Base-by-base conservation (phyloP, 2,888 invertebrate species). In the Yponomeuta plumbellus region DNA sequence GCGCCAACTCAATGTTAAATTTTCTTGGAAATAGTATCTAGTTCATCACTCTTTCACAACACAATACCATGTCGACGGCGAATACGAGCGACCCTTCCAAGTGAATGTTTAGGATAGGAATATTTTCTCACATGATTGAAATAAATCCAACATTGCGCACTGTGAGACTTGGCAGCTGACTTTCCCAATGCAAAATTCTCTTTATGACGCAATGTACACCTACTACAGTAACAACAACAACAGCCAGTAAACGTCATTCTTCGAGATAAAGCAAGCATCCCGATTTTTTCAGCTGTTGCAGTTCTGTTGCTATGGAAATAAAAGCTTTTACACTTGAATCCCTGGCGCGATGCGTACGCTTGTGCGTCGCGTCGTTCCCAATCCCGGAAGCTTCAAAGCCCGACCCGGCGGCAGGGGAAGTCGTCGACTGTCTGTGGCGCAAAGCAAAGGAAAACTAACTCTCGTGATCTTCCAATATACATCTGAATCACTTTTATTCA, bases 341-440 rank as follows among this genome's bases (percentile, higher is more conserved):
- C 17, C 3, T 3, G 17, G 44, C 13, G 13, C 44, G 44, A 17
- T 52, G 44, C 44, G 44, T 52, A 17, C 44, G 44, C 5, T 17
- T 52, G 44, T 17, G 44, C 44, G 44, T 17, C 44, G 17, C 6
- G 5, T 39, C 39, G 17, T 1, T 13, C 44, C 2, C 2, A 20
- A 58, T 59, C 59, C 59, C 59, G 59, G 59, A 59, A 59, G 23
- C 59, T 11, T 17, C 44, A 10, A 59, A 23, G 10, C 11, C 59
- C 23, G 59, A 59, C 59, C 17, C 20, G 56, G 6, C 20, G 56
- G 6, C 20, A 22, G 59, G 23, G 22, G 59, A 59, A 59, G 21
- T 59, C 59, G 59, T 20, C 22, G 11, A 2, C 22, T 58, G 21
- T n/a, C 58, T 13, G 44, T 17, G 44, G 59, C 59, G 23, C 59